Percentiles rank a stretch among this genome's conserved stretches.
phyloP scores from a whole-genome alignment of 2,797 vertebrate species.

The Esox masquinongy region DNA sequence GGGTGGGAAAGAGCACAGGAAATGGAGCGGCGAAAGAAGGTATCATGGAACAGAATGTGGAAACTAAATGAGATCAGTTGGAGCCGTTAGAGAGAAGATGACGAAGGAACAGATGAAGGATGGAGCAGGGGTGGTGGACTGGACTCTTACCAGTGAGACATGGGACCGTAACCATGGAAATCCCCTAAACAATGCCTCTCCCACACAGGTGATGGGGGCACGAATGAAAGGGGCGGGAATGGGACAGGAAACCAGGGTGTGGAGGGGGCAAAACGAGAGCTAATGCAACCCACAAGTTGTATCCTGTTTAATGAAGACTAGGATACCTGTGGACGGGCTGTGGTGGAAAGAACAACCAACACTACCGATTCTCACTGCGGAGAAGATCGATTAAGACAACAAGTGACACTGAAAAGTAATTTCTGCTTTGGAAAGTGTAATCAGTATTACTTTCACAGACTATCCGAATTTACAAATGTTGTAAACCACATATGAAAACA shows the following conservation, averaged over 20 bases:
- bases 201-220: constrained; percentile 23
- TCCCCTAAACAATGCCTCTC: constrained; percentile 52
- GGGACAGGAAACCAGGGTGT: neutral
- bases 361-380: neutral
- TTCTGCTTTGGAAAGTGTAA: neutral
- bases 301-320: constrained; percentile 14
- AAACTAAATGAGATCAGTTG: too few species aligned
- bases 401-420: neutral
- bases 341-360: neutral
- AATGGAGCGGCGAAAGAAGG: neutral
- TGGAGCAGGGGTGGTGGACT: constrained; percentile 33
- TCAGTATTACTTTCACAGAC: neutral
- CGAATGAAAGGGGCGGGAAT: constrained; percentile 29
- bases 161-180: constrained; percentile 59
- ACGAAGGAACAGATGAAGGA: constrained; percentile 23
- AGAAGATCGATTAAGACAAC: constrained; percentile 5
- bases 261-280: constrained; percentile 11
- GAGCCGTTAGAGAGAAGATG: constrained; percentile 14
- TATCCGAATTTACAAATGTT: neutral
- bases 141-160: too few species aligned
- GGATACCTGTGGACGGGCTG: neutral
- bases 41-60: too few species aligned
- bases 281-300: constrained; percentile 9
- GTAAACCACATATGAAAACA: neutral
- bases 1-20: too few species aligned